Evolutionary conservation across 2,888 invertebrate genomes (phyloP), one percentile per base, ranked within the genome.

Genomic region (Ormyrus thymus): DNA sequence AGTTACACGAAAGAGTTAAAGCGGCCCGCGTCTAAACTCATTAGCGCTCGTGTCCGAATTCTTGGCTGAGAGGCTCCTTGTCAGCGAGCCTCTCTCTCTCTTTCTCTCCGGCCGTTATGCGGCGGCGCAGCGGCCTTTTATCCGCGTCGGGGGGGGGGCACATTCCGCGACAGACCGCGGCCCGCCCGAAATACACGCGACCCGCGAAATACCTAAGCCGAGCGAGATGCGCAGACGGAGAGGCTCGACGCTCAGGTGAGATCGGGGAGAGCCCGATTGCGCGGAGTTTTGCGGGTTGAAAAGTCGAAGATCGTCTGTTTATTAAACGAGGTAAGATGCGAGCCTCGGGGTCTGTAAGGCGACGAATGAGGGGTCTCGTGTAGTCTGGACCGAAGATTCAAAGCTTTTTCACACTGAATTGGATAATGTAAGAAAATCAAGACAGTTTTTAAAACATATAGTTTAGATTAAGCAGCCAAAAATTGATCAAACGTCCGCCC

Each of bases 41-140:
- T 84, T 84, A 82, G 81, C 80, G 76, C 81, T 80, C 78, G 82
- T 80, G 79, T 79, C 80, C 78, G 80, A 81, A 83, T 84, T 84
- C 83, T 83, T 80, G 82, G 73, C 82, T 74, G 75, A 80, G 55
- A 15, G 78, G 77, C 55, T 66, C 80, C 83, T 81, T 83, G 83
- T 83, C 83, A 83, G 75, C 83, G 79, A 77, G 72, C 81, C 81
- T 76, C 59, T 10, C 58, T 29, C 65, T 15, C 51, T 29, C n/a
- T 51, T 46, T 68, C 56, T 53, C 53, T 53, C 29, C 64, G 76
- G 76, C 70, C 76, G 70, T 76, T 76, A 76, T 76, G 64, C 70
- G 58, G 66, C 29, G 29, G 29, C 29, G 29, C 29, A 29, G 29
- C 29, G 29, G 29, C 29, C 55, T 55, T 74, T 74, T 9, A 7